Conservation (phyloP, 2,113 vertebrate species). For the Leptodactylus fuscus region DNA sequence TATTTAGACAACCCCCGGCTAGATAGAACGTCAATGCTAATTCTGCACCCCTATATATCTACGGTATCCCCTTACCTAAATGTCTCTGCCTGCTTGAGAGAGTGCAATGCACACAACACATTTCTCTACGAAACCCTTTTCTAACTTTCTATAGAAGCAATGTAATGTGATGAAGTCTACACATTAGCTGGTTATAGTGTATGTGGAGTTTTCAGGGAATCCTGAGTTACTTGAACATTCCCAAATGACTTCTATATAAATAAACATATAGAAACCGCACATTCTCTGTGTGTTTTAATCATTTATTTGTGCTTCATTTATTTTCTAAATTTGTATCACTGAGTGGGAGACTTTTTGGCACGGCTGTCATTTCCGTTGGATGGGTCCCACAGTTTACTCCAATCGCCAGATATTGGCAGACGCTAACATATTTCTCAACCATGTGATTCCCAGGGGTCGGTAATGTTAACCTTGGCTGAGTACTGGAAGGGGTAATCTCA, state of each 20-base stretch:
- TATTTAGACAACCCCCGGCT: no score
- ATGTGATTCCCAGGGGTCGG: conserved; percentile 57
- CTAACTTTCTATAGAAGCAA: no score
- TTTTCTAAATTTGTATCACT: conserved; percentile 56
- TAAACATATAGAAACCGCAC: conserved; percentile 40
- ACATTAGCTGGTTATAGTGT: neutral
- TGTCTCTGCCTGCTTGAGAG: no score
- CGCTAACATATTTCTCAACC: conserved; percentile 53
- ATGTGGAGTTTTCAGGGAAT: neutral
- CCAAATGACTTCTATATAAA: conserved; percentile 3
- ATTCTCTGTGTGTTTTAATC: conserved; percentile 43
- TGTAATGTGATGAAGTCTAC: neutral
- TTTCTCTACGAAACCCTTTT: no score
- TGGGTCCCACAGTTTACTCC: conserved; percentile 49
- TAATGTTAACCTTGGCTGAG: conserved; percentile 49
- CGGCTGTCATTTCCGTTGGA: conserved; percentile 47
- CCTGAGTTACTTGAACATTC: conserved; percentile 6
- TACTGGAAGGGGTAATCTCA: conserved; percentile 43
- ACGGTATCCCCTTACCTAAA: no score
- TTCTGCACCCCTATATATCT: no score
- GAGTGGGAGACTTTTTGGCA: conserved; percentile 58
- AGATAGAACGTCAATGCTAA: no score
- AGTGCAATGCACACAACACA: no score
- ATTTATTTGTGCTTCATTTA: conserved; percentile 54
- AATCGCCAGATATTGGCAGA: conserved; percentile 58